A percentile compares a stretch with the other conserved stretches of the same genome.
Evolutionary conservation across 2,888 invertebrate species (phyloP).

Genomic region (Biston betularia): DNA sequence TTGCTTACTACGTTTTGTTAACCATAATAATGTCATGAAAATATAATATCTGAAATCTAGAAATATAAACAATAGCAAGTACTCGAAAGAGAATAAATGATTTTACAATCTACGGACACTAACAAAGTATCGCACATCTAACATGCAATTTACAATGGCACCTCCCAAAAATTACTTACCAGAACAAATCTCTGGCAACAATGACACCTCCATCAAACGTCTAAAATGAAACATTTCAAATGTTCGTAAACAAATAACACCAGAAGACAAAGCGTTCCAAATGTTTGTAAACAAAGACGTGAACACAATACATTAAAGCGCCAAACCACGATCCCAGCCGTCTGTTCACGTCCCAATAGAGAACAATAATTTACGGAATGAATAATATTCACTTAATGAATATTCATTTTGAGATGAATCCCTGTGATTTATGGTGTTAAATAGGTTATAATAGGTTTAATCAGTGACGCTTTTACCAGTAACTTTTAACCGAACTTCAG

Average conservation of each 20-base stretch:
- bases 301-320: constrained; percentile 46
- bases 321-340: constrained; percentile 26
- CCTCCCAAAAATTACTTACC: background rate
- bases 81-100: too few species aligned
- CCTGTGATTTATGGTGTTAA: constrained; percentile 26
- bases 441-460: constrained; percentile 23
- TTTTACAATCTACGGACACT: too few species aligned
- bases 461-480: constrained; percentile 4
- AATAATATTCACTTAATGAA: constrained; percentile 51
- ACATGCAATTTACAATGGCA: too few species aligned
- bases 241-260: constrained; percentile 21
- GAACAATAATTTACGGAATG: constrained; percentile 31
- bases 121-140: too few species aligned
- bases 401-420: constrained; percentile 56
- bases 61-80: too few species aligned
- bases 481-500: background rate
- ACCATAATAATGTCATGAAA: too few species aligned
- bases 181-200: constrained; percentile 9
- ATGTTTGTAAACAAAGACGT: constrained; percentile 22
- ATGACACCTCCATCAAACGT: constrained; percentile 10
- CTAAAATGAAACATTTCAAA: constrained; percentile 12
- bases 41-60: too few species aligned
- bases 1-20: too few species aligned
- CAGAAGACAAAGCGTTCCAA: background rate
- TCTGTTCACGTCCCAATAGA: constrained; percentile 30